Evolutionary conservation across 2,113 vertebrate species (phyloP).

Genomic region (Conger conger): DNA sequence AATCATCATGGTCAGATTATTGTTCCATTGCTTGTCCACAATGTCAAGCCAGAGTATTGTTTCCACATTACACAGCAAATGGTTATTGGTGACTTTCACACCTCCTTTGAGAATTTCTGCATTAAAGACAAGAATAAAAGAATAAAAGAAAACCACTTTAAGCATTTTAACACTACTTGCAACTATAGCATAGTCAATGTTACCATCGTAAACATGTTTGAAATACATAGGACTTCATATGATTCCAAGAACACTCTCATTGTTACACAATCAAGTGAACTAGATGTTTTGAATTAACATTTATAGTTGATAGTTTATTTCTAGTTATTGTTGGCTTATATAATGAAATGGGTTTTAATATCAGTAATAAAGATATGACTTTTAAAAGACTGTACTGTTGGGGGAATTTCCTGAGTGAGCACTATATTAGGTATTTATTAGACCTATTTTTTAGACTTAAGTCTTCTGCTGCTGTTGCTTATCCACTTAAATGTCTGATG

Average conservation of each 20-base stretch:
- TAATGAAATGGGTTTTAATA: neutral
- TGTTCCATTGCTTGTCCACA: conserved; percentile 51
- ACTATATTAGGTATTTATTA: too few relatives aligned
- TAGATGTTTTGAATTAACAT: too few relatives aligned
- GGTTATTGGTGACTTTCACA: conserved; percentile 76
- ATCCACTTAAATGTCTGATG: too few relatives aligned
- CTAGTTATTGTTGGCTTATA: neutral
- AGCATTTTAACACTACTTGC: neutral
- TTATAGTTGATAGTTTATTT: neutral
- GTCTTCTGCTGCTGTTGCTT: too few relatives aligned
- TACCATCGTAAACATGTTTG: neutral
- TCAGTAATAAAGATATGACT: neutral
- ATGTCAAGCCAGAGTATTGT: conserved; percentile 90
- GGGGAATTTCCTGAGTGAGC: neutral
- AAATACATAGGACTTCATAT: neutral
- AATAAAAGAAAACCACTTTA: neutral
- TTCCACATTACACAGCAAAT: conserved; percentile 78
- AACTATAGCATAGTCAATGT: too few relatives aligned
- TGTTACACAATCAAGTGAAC: too few relatives aligned
- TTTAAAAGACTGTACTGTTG: neutral
- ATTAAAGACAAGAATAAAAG: too few relatives aligned
- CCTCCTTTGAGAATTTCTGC: conserved; percentile 90
- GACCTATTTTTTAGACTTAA: too few relatives aligned
- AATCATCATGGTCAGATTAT: conserved; percentile 52
- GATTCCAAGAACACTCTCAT: neutral